These are phyloP conservation scores for Synergus japonicus DNA, from an alignment of 2,888 invertebrate genomes.

Conservation along the genomic window DNA sequence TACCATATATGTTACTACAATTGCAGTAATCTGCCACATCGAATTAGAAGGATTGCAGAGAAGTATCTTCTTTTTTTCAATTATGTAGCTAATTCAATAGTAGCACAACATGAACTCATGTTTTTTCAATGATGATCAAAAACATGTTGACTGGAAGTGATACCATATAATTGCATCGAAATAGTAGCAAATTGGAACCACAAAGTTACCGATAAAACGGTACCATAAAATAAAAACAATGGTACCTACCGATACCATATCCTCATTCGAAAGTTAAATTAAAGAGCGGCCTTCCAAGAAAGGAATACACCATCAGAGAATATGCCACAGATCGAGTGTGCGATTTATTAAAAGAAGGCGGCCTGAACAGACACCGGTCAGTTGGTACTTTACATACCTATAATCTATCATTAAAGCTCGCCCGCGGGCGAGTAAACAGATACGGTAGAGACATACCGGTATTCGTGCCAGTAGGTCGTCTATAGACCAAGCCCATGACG, in stretches of 20 bases:
- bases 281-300: background rate
- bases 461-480: constrained; percentile 73
- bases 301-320: background rate
- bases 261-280: background rate
- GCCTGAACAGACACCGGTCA: background rate
- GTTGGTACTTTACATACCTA: constrained; percentile 1
- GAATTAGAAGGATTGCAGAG: background rate
- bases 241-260: background rate
- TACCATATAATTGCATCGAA: background rate
- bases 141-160: background rate
- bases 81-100: background rate
- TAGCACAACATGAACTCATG: background rate
- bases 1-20: background rate
- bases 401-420: constrained; percentile 14
- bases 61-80: background rate
- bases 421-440: constrained; percentile 8
- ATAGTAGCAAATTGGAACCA: background rate
- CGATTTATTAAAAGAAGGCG: constrained; percentile 19
- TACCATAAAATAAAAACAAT: constrained; percentile 2
- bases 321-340: background rate
- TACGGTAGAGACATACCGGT: constrained; percentile 65
- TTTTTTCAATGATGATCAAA: background rate
- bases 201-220: background rate
- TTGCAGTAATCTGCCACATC: background rate
- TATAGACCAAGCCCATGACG: constrained; percentile 70